These are phyloP conservation scores for Otus scops DNA, from an alignment of 2,797 vertebrate genomes.

Conservation along the genomic window DNA sequence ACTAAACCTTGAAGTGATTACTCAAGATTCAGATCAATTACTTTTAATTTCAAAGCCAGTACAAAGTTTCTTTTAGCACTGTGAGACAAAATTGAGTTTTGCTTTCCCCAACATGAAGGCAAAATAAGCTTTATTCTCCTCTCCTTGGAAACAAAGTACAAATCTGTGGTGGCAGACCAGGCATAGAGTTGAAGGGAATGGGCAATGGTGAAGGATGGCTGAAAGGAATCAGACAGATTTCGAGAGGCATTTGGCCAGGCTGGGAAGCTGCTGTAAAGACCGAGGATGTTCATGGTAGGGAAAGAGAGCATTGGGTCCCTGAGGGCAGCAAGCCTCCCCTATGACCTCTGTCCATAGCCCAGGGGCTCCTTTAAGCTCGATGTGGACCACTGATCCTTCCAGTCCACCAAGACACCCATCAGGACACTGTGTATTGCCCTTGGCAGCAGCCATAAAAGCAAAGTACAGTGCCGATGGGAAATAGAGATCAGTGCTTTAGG, in stretches of 20 bases:
- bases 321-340: not conserved
- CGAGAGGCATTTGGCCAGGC: not conserved
- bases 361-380: not conserved
- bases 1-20: not conserved
- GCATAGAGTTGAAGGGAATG: not conserved
- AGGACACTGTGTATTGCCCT: not conserved
- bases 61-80: not conserved
- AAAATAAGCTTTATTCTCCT: not conserved
- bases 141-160: not conserved
- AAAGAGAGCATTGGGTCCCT: not conserved
- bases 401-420: not conserved
- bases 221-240: not conserved
- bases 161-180: not conserved
- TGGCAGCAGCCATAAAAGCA: not conserved
- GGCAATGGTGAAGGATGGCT: not conserved
- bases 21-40: conserved; percentile 4
- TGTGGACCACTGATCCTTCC: not conserved
- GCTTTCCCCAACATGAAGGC: not conserved
- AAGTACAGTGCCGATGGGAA: not conserved
- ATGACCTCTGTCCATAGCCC: not conserved
- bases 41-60: not conserved
- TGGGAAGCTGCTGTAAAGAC: not conserved
- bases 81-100: not conserved
- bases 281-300: not conserved
- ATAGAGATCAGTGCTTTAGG: not conserved